Base-by-base conservation (phyloP, 2,113 vertebrate species). In the Malurus alboscapulatus region DNA sequence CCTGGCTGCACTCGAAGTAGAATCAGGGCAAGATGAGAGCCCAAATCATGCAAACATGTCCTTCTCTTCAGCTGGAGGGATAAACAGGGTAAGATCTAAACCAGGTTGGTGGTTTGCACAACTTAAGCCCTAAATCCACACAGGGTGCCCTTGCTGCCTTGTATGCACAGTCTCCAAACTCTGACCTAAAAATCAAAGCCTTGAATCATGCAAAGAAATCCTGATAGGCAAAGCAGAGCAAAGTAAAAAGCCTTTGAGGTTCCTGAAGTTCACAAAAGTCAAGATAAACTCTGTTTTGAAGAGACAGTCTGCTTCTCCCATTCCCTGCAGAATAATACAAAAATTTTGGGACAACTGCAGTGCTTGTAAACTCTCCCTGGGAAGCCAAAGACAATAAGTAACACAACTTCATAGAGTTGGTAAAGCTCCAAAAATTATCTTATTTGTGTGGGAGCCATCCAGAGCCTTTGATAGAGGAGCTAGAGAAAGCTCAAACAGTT, bases 381-480 rank as follows among this genome's bases (percentile, higher is more conserved):
- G 65, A 86, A 86, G 82, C 85, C 90, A 93, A 96, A 96, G 87
- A 94, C 90, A 87, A 95, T 80, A 93, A 90, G 65, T 85, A 88
- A 95, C 59, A 94, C 50, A 90, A 87, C 65, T 92, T 94, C 92
- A 81, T 0, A 92, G 68, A 88, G 51, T 36, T 96, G 88, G 76
- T 65, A 93, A 93, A 92, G 76, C n/a, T 93, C 91, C 93, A 95
- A 84, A 92, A 90, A 63, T 90, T 75, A 88, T 87, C 84, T 89
- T 91, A 50, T 88, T 91, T 94, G 50, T 86, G 40, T 85, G 78
- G 63, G 59, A 95, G 51, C n/a, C n/a, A 88, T 88, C 47, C 78
- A 94, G 40, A 89, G n/a, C 30, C 67, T 95, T 89, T 92, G 81
- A 85, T 18, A 76, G 54, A 87, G 50, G 29, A 42, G 21, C 72